Conservation (phyloP, 2,888 invertebrate genomes). For the Pachydiplax longipennis region DNA sequence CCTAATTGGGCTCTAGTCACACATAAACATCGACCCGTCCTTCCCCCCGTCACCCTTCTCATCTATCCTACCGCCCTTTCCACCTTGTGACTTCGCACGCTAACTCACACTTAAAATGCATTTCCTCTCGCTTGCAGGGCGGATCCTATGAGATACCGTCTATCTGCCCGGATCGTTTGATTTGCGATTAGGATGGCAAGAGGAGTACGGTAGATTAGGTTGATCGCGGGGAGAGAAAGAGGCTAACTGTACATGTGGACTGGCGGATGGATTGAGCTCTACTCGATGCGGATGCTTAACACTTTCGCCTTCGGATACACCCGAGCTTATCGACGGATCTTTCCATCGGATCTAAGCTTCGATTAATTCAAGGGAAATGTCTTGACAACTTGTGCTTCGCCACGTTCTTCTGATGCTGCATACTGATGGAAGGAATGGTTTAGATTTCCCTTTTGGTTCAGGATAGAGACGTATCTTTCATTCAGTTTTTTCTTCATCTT, state of each 20-base stretch:
- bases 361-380: too few species aligned
- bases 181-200: background rate
- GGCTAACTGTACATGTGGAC: background rate
- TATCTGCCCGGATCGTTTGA: background rate
- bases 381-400: too few species aligned
- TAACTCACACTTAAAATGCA: constrained; percentile 2
- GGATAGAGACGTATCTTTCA: too few species aligned
- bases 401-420: too few species aligned
- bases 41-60: background rate
- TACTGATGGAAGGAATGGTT: too few species aligned
- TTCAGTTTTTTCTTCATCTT: too few species aligned
- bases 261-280: background rate
- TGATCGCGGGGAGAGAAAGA: background rate
- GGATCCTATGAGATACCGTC: constrained; percentile 1
- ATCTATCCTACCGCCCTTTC: background rate
- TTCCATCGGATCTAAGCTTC: too few species aligned
- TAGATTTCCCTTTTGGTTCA: too few species aligned
- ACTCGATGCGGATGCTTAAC: background rate
- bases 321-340: too few species aligned
- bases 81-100: background rate
- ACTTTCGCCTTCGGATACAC: too few species aligned
- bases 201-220: background rate
- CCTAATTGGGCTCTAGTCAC: constrained; percentile 27
- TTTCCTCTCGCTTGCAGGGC: background rate
- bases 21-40: constrained; percentile 20